These are phyloP conservation scores for Sardinella longiceps DNA, from an alignment of 2,797 vertebrate species.

Conservation along the genomic window DNA sequence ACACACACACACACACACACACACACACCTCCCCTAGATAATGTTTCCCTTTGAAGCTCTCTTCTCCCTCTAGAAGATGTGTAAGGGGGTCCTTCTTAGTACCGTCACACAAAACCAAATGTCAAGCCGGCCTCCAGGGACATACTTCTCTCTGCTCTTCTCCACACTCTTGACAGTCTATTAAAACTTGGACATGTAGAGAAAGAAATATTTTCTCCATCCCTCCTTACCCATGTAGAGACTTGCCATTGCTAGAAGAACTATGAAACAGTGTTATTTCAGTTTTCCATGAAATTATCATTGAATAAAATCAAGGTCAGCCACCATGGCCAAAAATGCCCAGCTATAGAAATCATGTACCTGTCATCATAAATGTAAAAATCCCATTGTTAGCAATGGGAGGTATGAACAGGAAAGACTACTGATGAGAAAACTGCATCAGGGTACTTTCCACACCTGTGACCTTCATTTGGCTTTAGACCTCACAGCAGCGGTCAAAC, in stretches of 20 bases:
- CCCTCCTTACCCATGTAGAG: too few species aligned
- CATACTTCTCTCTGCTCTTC: not conserved
- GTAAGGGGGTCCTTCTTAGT: too few species aligned
- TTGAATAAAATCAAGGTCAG: too few species aligned
- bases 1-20: not conserved
- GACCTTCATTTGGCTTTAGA: not conserved
- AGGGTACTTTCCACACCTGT: not conserved
- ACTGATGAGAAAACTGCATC: not conserved
- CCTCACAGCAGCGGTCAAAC: not conserved
- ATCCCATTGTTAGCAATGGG: not conserved
- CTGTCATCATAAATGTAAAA: not conserved
- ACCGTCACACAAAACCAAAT: not conserved
- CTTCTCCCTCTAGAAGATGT: not conserved
- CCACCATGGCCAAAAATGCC: too few species aligned
- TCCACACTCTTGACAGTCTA: not conserved
- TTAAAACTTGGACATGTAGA: not conserved
- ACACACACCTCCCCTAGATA: not conserved
- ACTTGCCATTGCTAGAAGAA: too few species aligned
- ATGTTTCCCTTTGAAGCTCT: not conserved
- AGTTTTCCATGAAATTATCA: too few species aligned
- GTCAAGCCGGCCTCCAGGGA: not conserved
- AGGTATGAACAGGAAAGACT: not conserved
- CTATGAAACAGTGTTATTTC: too few species aligned
- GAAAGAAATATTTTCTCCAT: too few species aligned
- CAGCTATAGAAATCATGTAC: too few species aligned